Evolutionary conservation across 2,888 invertebrate genomes (phyloP).

Genomic region (Drosophila prostipennis): DNA sequence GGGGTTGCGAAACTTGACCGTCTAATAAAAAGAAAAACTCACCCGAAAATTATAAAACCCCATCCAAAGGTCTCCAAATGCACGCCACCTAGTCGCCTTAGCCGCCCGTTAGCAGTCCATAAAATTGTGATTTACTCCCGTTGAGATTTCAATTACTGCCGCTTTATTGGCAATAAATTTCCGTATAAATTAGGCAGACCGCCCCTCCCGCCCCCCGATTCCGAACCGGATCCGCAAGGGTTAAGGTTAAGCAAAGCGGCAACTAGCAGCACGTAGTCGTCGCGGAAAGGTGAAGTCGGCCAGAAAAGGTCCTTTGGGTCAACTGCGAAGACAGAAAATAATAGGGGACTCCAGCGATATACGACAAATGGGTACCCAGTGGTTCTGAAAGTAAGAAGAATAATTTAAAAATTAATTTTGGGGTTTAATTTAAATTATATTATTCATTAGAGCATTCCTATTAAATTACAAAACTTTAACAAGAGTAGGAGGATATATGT

Average conservation of each 20-base stretch:
- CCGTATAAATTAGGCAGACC: conserved; percentile 74
- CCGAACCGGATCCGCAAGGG: conserved; percentile 25
- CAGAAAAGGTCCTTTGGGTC: conserved; percentile 28
- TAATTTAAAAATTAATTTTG: too few relatives aligned
- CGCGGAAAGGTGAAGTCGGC: conserved; percentile 29
- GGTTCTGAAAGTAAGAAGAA: neutral
- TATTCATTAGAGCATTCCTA: too few relatives aligned
- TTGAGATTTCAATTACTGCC: conserved; percentile 80
- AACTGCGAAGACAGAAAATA: conserved; percentile 14
- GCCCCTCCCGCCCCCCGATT: neutral
- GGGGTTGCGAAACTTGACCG: conserved; percentile 35
- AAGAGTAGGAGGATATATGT: too few relatives aligned
- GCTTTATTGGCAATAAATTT: conserved; percentile 81
- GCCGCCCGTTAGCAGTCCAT: conserved; percentile 60
- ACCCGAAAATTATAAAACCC: conserved; percentile 73
- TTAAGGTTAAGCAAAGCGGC: conserved; percentile 43
- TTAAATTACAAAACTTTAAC: too few relatives aligned
- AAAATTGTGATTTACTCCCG: conserved; percentile 81
- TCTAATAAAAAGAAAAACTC: conserved; percentile 28
- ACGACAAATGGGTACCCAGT: neutral
- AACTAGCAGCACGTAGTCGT: conserved; percentile 33
- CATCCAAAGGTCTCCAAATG: conserved; percentile 2
- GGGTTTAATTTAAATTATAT: too few relatives aligned
- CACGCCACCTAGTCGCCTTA: neutral
- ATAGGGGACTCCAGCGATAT: neutral